Evolutionary conservation across 2,797 vertebrate genomes (phyloP).

Genomic region (Odontamblyopus lacepedii): DNA sequence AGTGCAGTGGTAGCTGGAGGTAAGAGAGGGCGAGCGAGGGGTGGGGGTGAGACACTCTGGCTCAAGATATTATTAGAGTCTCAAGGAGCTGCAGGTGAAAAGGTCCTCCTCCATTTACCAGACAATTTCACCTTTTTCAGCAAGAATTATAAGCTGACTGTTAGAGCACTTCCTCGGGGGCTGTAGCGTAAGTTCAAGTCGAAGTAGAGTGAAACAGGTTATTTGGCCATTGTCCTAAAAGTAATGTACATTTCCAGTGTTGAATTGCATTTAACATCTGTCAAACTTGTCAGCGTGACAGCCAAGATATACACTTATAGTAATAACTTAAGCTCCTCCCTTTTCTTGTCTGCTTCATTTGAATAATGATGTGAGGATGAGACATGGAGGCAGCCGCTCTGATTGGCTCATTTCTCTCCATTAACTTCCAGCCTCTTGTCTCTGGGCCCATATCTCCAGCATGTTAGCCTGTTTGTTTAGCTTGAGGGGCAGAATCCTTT

Average conservation of each 20-base stretch:
- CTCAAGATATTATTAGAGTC: constrained; percentile 84
- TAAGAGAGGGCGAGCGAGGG: constrained; percentile 44
- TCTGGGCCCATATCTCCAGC: constrained; percentile 21
- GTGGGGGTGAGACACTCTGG: constrained; percentile 55
- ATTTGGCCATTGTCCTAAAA: constrained; percentile 30
- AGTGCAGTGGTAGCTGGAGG: constrained; percentile 65
- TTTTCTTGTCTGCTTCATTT: constrained; percentile 2
- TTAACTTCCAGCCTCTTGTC: neutral
- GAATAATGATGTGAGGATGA: constrained; percentile 22
- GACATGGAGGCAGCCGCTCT: constrained; percentile 13
- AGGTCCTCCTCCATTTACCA: constrained; percentile 73
- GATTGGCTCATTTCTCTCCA: constrained; percentile 1
- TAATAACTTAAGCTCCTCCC: constrained; percentile 24
- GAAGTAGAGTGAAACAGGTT: constrained; percentile 8
- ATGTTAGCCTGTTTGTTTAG: constrained; percentile 57
- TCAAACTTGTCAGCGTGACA: constrained; percentile 35
- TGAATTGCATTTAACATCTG: constrained; percentile 15
- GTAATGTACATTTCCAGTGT: constrained; percentile 20
- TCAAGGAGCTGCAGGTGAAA: constrained; percentile 96
- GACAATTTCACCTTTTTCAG: constrained; percentile 44
- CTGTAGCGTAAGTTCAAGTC: neutral
- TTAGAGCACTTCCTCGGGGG: neutral
- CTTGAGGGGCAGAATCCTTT: constrained; percentile 60
- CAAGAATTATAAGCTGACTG: constrained; percentile 22
- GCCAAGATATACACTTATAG: constrained; percentile 31